Evolutionary conservation across 2,113 vertebrate genomes (phyloP).

Genomic region (Lathamus discolor): DNA sequence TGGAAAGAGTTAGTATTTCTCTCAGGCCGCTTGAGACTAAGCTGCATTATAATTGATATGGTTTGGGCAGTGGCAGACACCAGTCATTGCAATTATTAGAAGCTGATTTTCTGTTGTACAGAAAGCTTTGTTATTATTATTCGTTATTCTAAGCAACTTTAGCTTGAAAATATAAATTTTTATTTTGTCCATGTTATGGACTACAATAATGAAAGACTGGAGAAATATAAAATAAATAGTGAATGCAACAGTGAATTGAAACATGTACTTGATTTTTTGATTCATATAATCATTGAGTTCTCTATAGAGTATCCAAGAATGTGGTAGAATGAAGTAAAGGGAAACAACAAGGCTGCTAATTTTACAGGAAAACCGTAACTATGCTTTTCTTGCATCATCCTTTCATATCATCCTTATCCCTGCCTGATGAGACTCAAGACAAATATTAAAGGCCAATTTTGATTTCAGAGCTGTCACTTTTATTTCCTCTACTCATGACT

Average conservation of each 20-base stretch:
- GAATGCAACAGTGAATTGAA: background rate
- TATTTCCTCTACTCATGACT: background rate
- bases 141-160: background rate
- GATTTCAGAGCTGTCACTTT: background rate
- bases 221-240: background rate
- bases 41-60: background rate
- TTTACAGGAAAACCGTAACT: background rate
- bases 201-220: background rate
- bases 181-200: background rate
- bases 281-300: background rate
- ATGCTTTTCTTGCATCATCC: background rate
- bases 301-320: background rate
- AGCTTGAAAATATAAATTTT: background rate
- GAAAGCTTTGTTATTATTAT: background rate
- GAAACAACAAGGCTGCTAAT: background rate
- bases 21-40: background rate
- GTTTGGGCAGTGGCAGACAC: background rate
- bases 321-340: background rate
- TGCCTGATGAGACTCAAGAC: background rate
- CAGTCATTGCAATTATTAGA: background rate
- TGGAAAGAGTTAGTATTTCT: background rate
- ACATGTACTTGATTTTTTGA: background rate
- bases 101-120: background rate
- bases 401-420: accelerated
- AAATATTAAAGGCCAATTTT: background rate